Evolutionary conservation across 2,888 invertebrate genomes (phyloP), one percentile per base, ranked within the genome.

Genomic region (Hybos culiciformis): DNA sequence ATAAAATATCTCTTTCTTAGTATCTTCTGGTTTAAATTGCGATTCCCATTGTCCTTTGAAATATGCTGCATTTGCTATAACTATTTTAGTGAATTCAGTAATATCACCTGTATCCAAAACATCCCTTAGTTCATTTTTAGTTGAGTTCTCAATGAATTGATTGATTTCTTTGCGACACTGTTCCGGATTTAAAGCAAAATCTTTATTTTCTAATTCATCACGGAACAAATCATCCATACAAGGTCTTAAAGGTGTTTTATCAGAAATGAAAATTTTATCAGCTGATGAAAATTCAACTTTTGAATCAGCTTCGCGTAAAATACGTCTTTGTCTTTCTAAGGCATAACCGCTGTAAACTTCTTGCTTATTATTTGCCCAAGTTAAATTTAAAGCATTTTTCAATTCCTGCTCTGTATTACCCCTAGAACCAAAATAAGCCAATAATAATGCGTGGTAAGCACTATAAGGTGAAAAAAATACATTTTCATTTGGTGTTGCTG

Each of bases 391-490:
- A 1, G 50, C 56, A 15, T 55, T 51, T 2, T 40, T 37, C 14
- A 66, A 46, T 44, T 63, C 57, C 31, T 53, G 56, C 58, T 87
- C 85, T 0, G 88, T 87, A 40, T 75, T 71, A 12, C 77, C 78
- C 1, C 74, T 75, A 2, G 86, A 69, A 1, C 85, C 78, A 56
- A 87, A 85, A 58, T 85, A 88, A 1, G 84, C 83, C 48, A 90
- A 67, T 39, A 81, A 61, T 24, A 91, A 58, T 0, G 87, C 80
- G 53, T 87, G 82, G 58, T 86, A 83, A 12, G 88, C 78, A 51
- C 87, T 88, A 67, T 84, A 83, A 0, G 90, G 90, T 6, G 90
- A 90, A 63, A 86, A 87, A 70, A 91, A 87, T 32, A 90, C 67
- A 61, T 88, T 90, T 51, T 80, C 80, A 33, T 74, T 69, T 1